A percentile compares a stretch with the other conserved stretches of the same genome.
phyloP scores from a whole-genome alignment of 2,888 invertebrate genomes.

The Campoplex nolae region DNA sequence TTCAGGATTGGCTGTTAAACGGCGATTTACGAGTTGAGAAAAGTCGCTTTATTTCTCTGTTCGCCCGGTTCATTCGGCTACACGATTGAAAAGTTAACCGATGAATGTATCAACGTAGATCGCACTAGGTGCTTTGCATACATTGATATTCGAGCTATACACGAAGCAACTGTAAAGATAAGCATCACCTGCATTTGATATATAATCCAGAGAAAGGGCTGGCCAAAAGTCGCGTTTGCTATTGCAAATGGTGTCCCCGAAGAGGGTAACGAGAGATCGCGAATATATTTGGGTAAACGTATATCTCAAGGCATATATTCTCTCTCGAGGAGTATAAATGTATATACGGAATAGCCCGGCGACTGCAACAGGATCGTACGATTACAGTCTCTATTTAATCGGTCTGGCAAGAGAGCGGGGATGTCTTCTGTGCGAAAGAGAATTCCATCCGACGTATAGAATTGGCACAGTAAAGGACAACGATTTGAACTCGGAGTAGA shows the following conservation, averaged over 20 bases:
- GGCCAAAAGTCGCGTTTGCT: slow-evolving; percentile 15
- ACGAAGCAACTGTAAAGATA: neutral
- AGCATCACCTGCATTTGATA: slow-evolving; percentile 19
- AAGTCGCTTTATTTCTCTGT: neutral
- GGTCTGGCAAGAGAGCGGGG: slow-evolving; percentile 40
- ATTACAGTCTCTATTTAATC: slow-evolving; percentile 68
- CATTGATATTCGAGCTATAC: slow-evolving; percentile 9
- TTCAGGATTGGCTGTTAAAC: neutral
- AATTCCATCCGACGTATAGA: slow-evolving; percentile 68
- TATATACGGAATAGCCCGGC: slow-evolving; percentile 17
- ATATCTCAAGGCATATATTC: neutral
- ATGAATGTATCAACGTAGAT: neutral
- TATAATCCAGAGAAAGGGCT: neutral
- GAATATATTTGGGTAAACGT: slow-evolving; percentile 22
- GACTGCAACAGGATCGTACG: slow-evolving; percentile 57
- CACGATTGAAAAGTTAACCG: neutral
- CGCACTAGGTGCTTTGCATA: neutral
- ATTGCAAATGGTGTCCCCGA: slow-evolving; percentile 28
- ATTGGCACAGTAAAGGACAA: slow-evolving; percentile 69
- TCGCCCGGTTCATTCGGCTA: neutral
- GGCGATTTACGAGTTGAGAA: neutral
- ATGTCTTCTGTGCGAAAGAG: slow-evolving; percentile 60
- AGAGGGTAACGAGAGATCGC: slow-evolving; percentile 19
- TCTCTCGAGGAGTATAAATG: too few species aligned
- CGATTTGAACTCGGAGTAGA: slow-evolving; percentile 70